phyloP scores from a whole-genome alignment of 2,113 vertebrate genomes.

The Blennius ocellaris region DNA sequence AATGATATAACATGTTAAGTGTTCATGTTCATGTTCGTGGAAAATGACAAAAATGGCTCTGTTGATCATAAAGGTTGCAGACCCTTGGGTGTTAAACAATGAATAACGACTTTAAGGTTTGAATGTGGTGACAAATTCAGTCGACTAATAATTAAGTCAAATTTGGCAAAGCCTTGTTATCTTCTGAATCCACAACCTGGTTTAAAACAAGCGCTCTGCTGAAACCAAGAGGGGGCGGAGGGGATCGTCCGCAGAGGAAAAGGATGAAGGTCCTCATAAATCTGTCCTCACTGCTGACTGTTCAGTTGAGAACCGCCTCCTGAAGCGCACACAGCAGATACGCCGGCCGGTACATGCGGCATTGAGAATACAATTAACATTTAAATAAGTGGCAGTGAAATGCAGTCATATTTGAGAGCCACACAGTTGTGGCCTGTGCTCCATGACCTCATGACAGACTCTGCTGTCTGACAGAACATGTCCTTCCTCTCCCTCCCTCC shows the following conservation, averaged over 20 bases:
- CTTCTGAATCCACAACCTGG: not conserved
- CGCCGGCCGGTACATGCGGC: not conserved
- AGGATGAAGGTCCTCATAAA: constrained; percentile 24
- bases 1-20: too few species aligned
- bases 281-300: constrained; percentile 8
- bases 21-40: too few species aligned
- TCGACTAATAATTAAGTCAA: not conserved
- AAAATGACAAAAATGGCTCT: too few species aligned
- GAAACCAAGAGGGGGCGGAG: constrained; percentile 10
- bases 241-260: not conserved
- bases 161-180: constrained; percentile 11
- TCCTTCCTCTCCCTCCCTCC: not conserved
- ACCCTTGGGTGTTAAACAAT: too few species aligned
- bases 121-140: constrained; percentile 2
- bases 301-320: not conserved
- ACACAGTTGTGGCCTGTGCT: constrained; percentile 21
- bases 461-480: constrained; percentile 15
- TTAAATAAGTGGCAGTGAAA: not conserved
- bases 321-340: not conserved
- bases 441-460: constrained; percentile 42
- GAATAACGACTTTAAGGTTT: not conserved
- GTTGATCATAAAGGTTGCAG: too few species aligned
- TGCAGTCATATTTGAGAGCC: not conserved
- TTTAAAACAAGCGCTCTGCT: not conserved
- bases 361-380: too few species aligned